Evolutionary conservation across 1,140 invertebrate genomes (phyloP).

Genomic region (Tetragonula clypearis): DNA sequence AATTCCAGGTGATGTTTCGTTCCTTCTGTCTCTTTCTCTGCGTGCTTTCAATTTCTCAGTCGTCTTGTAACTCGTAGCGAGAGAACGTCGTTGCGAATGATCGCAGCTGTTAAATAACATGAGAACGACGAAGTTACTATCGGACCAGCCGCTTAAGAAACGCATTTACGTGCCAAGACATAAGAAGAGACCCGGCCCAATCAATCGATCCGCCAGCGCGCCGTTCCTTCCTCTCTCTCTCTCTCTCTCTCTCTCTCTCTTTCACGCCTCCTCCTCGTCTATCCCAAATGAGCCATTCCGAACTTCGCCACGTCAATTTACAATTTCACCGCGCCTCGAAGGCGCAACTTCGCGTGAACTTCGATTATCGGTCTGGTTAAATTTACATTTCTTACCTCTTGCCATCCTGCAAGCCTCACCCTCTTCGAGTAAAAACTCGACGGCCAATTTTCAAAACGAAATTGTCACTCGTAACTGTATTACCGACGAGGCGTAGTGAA

Average conservation of each 20-base stretch:
- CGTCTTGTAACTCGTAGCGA: not conserved
- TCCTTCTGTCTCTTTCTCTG: too few relatives aligned
- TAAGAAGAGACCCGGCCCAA: not conserved
- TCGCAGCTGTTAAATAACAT: not conserved
- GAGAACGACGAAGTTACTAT: not conserved
- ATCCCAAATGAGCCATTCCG: not conserved
- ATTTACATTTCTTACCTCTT: conserved; percentile 16
- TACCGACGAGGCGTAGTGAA: too few relatives aligned
- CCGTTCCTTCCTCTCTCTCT: not conserved
- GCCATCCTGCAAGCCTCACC: not conserved
- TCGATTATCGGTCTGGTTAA: conserved; percentile 16
- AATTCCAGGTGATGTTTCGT: too few relatives aligned
- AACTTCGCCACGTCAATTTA: conserved; percentile 16
- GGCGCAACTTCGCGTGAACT: conserved; percentile 16
- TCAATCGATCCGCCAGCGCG: not conserved
- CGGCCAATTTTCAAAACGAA: not conserved
- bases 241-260: too few relatives aligned
- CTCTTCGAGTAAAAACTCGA: not conserved
- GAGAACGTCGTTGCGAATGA: not conserved
- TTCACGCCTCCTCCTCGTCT: not conserved
- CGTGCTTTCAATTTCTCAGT: too few relatives aligned
- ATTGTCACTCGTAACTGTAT: too few relatives aligned
- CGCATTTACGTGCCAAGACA: not conserved
- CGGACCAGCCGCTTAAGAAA: not conserved
- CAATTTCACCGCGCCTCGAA: not conserved